These are phyloP conservation scores for Alosa sapidissima DNA, from an alignment of 2,797 vertebrate genomes.

Conservation along the genomic window DNA sequence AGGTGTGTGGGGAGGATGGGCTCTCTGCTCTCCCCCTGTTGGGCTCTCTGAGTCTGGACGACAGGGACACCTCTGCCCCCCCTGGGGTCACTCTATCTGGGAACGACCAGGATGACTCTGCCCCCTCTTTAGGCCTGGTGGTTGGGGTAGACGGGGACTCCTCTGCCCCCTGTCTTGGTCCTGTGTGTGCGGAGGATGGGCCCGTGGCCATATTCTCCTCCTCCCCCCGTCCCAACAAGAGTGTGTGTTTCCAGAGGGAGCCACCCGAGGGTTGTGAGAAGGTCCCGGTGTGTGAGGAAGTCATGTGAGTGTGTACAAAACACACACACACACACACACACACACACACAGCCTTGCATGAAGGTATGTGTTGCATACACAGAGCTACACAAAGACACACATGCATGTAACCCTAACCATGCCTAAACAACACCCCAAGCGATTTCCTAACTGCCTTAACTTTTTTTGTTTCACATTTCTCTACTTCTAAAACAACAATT, in stretches of 20 bases:
- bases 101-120: too few relatives aligned
- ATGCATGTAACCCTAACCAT: too few relatives aligned
- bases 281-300: conserved; percentile 78
- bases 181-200: conserved; percentile 56
- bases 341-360: not conserved
- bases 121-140: not conserved
- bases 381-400: not conserved
- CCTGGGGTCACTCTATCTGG: too few relatives aligned
- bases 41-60: too few relatives aligned
- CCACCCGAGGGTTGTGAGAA: conserved; percentile 89
- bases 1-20: too few relatives aligned
- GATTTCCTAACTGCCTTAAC: too few relatives aligned
- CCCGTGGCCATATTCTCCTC: conserved; percentile 73
- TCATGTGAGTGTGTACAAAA: conserved; percentile 63
- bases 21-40: too few relatives aligned
- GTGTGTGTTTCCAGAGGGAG: conserved; percentile 86
- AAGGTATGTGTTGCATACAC: not conserved
- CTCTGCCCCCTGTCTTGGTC: conserved; percentile 64
- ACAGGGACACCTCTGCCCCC: too few relatives aligned
- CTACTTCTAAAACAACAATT: too few relatives aligned
- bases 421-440: too few relatives aligned
- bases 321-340: not conserved
- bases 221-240: conserved; percentile 89
- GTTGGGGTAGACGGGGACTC: not conserved
- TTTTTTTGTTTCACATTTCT: too few relatives aligned